A percentile compares a stretch with the other conserved stretches of the same genome.
Evolutionary conservation across 1,140 invertebrate genomes (phyloP).

Genomic region (Drosophila sp.): DNA sequence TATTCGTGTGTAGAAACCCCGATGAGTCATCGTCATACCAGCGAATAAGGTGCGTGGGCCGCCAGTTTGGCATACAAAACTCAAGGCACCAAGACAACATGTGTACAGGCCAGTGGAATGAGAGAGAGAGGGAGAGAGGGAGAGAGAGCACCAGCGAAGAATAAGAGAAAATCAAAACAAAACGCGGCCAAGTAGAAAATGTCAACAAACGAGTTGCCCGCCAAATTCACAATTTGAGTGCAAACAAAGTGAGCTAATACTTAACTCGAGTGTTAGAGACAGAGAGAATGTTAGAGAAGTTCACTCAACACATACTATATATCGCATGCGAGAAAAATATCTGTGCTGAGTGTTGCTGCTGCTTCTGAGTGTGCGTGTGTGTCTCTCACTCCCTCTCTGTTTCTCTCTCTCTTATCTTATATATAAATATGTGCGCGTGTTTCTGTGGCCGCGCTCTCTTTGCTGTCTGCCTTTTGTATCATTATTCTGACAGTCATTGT

Average conservation of each 20-base stretch:
- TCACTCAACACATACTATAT: constrained; percentile 26
- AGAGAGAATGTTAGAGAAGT: not conserved
- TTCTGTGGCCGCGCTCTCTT: constrained; percentile 37
- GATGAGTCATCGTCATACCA: constrained; percentile 76
- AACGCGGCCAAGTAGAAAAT: constrained; percentile 68
- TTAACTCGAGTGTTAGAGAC: constrained; percentile 32
- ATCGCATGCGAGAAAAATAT: constrained; percentile 66
- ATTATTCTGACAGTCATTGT: constrained; percentile 73
- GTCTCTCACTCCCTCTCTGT: constrained; percentile 32
- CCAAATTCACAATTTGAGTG: constrained; percentile 70
- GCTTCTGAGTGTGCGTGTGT: constrained; percentile 7
- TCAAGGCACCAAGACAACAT: constrained; percentile 19
- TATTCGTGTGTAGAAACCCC: constrained; percentile 79
- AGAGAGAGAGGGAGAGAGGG: not conserved
- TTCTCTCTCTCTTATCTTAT: constrained; percentile 30
- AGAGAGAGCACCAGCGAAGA: not conserved
- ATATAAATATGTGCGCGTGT: no score
- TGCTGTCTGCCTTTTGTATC: constrained; percentile 42
- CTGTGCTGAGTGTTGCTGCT: not conserved
- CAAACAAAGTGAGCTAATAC: constrained; percentile 5
- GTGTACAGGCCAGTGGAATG: constrained; percentile 14
- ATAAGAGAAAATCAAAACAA: constrained; percentile 66
- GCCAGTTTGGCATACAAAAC: constrained; percentile 41
- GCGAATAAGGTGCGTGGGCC: constrained; percentile 46
- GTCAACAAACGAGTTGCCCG: constrained; percentile 81